Percentiles rank a stretch among this genome's conserved stretches.
phyloP scores from a whole-genome alignment of 2,113 vertebrate species.

The Sander vitreus region DNA sequence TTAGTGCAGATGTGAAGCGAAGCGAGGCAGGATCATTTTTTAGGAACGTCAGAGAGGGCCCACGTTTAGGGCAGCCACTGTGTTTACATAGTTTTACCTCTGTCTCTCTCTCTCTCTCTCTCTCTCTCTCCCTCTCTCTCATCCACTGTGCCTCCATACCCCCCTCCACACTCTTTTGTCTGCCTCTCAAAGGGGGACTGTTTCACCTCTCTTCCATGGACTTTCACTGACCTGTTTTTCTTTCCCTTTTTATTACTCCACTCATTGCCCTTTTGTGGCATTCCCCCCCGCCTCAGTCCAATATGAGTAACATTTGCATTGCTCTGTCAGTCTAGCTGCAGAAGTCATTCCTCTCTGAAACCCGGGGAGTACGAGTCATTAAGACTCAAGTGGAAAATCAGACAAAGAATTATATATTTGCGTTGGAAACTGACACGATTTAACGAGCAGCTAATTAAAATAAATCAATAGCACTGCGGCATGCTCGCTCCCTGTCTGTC shows the following conservation, averaged over 20 bases:
- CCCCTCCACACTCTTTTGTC: constrained; percentile 70
- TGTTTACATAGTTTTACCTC: constrained; percentile 86
- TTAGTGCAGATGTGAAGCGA: constrained; percentile 91
- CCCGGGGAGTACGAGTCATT: constrained; percentile 76
- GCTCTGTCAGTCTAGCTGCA: constrained; percentile 67
- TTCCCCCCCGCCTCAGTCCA: constrained; percentile 44
- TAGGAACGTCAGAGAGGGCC: constrained; percentile 78
- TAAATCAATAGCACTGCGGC: constrained; percentile 88
- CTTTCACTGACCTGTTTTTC: constrained; percentile 85
- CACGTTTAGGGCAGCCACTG: constrained; percentile 86
- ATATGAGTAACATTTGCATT: constrained; percentile 78
- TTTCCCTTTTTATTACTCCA: constrained; percentile 80
- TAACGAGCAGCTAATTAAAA: constrained; percentile 88
- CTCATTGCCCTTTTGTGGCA: constrained; percentile 81
- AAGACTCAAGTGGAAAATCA: constrained; percentile 81
- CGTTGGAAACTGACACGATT: constrained; percentile 85
- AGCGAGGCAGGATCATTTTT: constrained; percentile 82
- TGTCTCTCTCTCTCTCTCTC: constrained; percentile 68
- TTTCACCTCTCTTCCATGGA: constrained; percentile 81
- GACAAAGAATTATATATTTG: constrained; percentile 87
- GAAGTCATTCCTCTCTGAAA: constrained; percentile 71
- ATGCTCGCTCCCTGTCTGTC: constrained; percentile 65
- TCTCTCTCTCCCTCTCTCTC: constrained; percentile 59
- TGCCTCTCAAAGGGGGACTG: constrained; percentile 77
- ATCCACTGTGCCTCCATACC: constrained; percentile 52